These are phyloP conservation scores for Conistra vaccinii DNA, from an alignment of 2,888 invertebrate genomes.

Conservation along the genomic window DNA sequence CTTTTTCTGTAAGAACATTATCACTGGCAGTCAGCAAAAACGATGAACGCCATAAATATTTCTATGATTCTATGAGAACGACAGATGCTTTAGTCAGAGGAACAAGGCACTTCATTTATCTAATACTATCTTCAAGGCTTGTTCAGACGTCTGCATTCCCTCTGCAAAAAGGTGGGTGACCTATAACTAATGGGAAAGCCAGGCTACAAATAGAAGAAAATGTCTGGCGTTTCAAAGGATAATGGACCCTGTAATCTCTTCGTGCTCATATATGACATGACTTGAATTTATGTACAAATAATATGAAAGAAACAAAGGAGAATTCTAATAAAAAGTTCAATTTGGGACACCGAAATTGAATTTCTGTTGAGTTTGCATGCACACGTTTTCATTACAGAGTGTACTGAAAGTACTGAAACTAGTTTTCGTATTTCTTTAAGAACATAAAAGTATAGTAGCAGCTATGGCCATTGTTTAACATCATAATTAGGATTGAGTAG, in stretches of 20 bases:
- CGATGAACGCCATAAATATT: slow-evolving; percentile 36
- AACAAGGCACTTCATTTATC: slow-evolving; percentile 60
- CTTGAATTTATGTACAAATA: slow-evolving; percentile 50
- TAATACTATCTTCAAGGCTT: slow-evolving; percentile 49
- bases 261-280: slow-evolving; percentile 37
- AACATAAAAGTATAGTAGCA: slow-evolving; percentile 2
- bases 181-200: slow-evolving; percentile 50
- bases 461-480: neutral
- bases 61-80: slow-evolving; percentile 39
- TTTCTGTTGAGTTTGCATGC: slow-evolving; percentile 50
- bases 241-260: slow-evolving; percentile 42
- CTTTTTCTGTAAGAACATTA: slow-evolving; percentile 14
- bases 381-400: slow-evolving; percentile 42
- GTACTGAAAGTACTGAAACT: slow-evolving; percentile 25
- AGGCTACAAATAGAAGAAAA: slow-evolving; percentile 50
- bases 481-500: slow-evolving; percentile 8
- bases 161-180: slow-evolving; percentile 59
- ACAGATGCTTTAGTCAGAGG: slow-evolving; percentile 41
- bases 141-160: slow-evolving; percentile 43
- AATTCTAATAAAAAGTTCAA: slow-evolving; percentile 52
- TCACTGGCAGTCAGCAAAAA: slow-evolving; percentile 32
- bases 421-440: slow-evolving; percentile 21
- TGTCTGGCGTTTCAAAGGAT: slow-evolving; percentile 53
- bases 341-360: slow-evolving; percentile 53
- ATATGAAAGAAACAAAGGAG: slow-evolving; percentile 46